Percentiles rank a stretch among this genome's conserved stretches.
Conservation (phyloP, 64 coral and sea anemone species). For the Hydrozoanthus tunicans region DNA sequence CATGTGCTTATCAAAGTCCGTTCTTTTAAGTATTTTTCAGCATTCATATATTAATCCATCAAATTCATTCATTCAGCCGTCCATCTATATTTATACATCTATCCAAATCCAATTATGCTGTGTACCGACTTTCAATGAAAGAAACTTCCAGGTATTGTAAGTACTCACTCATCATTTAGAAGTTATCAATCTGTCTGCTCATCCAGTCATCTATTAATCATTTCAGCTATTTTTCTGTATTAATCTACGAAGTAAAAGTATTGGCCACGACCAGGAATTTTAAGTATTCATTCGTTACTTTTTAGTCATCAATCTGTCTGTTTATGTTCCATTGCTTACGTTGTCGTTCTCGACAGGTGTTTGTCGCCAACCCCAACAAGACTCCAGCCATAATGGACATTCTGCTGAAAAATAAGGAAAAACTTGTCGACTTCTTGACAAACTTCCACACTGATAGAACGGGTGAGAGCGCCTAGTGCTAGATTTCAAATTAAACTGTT, state of each 20-base stretch:
- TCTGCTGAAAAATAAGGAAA: conserved; percentile 96
- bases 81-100: neutral
- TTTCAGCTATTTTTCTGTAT: neutral
- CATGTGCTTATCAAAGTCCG: too few relatives aligned
- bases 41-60: too few relatives aligned
- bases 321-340: neutral
- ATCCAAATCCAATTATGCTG: neutral
- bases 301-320: neutral
- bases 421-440: conserved; percentile 94
- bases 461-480: conserved; percentile 34
- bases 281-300: neutral
- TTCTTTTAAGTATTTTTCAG: too few relatives aligned
- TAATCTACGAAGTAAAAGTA: too few relatives aligned
- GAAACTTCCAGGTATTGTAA: too few relatives aligned
- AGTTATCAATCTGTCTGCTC: neutral
- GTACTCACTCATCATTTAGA: too few relatives aligned
- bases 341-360: conserved; percentile 53
- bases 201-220: neutral
- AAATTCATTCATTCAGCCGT: neutral
- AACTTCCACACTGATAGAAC: conserved; percentile 98
- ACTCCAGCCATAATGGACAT: conserved; percentile 81
- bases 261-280: too few relatives aligned
- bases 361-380: conserved; percentile 99
- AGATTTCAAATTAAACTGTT: neutral
- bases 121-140: neutral